Conservation (phyloP, 1,140 invertebrate genomes). For the Drosophila nigrodunni region DNA sequence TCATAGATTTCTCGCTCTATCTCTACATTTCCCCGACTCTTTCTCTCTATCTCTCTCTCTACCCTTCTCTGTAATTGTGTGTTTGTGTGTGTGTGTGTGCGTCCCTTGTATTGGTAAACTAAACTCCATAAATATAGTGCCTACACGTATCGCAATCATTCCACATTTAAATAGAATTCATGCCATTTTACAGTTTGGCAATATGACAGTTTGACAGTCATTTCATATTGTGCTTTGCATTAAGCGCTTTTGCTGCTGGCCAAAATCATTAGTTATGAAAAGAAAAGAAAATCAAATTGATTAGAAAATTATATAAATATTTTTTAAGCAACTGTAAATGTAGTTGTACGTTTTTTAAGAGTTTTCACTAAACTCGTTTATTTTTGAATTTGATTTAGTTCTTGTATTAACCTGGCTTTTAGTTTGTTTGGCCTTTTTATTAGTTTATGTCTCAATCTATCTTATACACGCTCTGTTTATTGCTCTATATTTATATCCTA, state of each 20-base stretch:
- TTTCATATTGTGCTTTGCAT: slow-evolving; percentile 27
- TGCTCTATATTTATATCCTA: slow-evolving; percentile 48
- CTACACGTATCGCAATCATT: slow-evolving; percentile 32
- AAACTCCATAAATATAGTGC: slow-evolving; percentile 28
- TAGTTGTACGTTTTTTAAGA: slow-evolving; percentile 30
- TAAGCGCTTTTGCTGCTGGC: slow-evolving; percentile 28
- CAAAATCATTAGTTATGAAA: slow-evolving; percentile 14
- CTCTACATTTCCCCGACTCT: neutral
- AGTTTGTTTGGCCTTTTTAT: slow-evolving; percentile 58
- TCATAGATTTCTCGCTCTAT: slow-evolving; percentile 9
- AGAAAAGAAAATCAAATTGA: neutral
- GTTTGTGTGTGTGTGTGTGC: slow-evolving; percentile 34
- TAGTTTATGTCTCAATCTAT: slow-evolving; percentile 55
- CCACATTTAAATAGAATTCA: slow-evolving; percentile 17
- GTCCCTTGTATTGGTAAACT: slow-evolving; percentile 39
- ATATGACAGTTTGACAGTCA: slow-evolving; percentile 48
- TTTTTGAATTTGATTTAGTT: slow-evolving; percentile 24
- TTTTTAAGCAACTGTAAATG: slow-evolving; percentile 30
- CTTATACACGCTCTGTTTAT: slow-evolving; percentile 49
- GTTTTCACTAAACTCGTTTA: neutral
- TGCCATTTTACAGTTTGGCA: slow-evolving; percentile 53
- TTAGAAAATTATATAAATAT: slow-evolving; percentile 16
- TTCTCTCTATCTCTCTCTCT: slow-evolving; percentile 8
- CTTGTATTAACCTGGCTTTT: slow-evolving; percentile 61
- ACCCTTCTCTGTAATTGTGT: slow-evolving; percentile 30